A percentile compares a stretch with the other conserved stretches of the same genome.
Conservation (phyloP, 2,888 invertebrate genomes). For the Drosophila maculinotata region DNA sequence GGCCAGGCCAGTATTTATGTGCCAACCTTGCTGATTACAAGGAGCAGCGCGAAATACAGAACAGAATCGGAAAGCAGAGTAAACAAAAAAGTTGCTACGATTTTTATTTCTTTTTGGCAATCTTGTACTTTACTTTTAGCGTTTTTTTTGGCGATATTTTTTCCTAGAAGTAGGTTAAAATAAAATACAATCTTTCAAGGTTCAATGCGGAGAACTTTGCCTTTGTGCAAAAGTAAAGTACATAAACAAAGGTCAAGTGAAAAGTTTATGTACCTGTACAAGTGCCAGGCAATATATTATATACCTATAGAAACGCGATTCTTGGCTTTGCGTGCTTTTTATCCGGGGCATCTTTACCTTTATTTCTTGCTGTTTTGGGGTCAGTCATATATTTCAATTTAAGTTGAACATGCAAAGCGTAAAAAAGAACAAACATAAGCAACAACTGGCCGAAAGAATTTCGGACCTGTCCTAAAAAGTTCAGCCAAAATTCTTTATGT, state of each 20-base stretch:
- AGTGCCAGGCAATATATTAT: neutral
- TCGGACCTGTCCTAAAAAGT: slow-evolving; percentile 23
- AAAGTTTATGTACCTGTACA: slow-evolving; percentile 39
- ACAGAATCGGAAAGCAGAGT: slow-evolving; percentile 19
- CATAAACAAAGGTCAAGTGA: slow-evolving; percentile 66
- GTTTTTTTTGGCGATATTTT: slow-evolving; percentile 15
- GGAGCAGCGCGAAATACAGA: slow-evolving; percentile 21
- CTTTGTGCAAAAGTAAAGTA: slow-evolving; percentile 8
- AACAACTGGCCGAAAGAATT: slow-evolving; percentile 24
- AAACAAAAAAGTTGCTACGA: slow-evolving; percentile 35
- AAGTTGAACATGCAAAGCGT: slow-evolving; percentile 69
- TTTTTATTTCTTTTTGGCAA: slow-evolving; percentile 24
- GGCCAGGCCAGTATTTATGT: slow-evolving; percentile 53
- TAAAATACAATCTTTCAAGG: slow-evolving; percentile 66
- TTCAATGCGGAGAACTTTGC: slow-evolving; percentile 55
- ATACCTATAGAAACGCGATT: slow-evolving; percentile 25
- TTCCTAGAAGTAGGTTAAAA: slow-evolving; percentile 62
- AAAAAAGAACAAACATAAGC: slow-evolving; percentile 21
- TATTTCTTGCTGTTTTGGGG: slow-evolving; percentile 34
- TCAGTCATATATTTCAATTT: slow-evolving; percentile 73
- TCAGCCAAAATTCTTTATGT: slow-evolving; percentile 24
- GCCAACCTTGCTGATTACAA: slow-evolving; percentile 57
- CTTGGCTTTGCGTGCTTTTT: slow-evolving; percentile 56
- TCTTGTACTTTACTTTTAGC: slow-evolving; percentile 24
- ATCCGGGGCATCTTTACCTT: slow-evolving; percentile 25